A percentile compares a stretch with the other conserved stretches of the same genome.
Conservation (phyloP, 2,113 vertebrate species). For the Athene cunicularia region DNA sequence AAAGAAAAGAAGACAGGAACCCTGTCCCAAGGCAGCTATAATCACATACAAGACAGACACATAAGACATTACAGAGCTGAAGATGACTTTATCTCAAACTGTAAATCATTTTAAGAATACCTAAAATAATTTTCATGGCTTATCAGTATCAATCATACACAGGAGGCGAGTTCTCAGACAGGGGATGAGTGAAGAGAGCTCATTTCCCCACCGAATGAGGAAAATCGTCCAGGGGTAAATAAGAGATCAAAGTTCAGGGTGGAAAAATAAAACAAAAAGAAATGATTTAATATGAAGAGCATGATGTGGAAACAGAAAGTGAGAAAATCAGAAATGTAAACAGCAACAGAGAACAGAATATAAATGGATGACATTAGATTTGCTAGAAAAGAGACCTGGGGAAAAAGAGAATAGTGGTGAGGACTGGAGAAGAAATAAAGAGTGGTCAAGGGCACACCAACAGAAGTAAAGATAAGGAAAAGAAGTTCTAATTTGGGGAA, state of each 20-base stretch:
- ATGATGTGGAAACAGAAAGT: neutral
- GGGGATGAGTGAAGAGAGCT: neutral
- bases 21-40: neutral
- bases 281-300: neutral
- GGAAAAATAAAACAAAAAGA: neutral
- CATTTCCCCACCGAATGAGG: neutral
- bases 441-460: neutral
- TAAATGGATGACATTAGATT: neutral
- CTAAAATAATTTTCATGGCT: slow-evolving; percentile 16
- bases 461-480: neutral
- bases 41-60: neutral
- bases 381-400: neutral
- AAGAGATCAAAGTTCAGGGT: neutral
- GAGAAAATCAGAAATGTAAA: slow-evolving; percentile 14
- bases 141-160: neutral
- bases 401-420: neutral
- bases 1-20: neutral
- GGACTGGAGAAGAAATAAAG: neutral
- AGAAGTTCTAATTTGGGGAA: neutral
- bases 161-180: neutral
- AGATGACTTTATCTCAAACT: slow-evolving; percentile 4
- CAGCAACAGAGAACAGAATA: neutral
- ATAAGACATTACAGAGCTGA: neutral
- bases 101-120: slow-evolving; percentile 25
- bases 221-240: neutral